Evolutionary conservation across 2,797 vertebrate genomes (phyloP).

Genomic region (Poeciliopsis gracilis): DNA sequence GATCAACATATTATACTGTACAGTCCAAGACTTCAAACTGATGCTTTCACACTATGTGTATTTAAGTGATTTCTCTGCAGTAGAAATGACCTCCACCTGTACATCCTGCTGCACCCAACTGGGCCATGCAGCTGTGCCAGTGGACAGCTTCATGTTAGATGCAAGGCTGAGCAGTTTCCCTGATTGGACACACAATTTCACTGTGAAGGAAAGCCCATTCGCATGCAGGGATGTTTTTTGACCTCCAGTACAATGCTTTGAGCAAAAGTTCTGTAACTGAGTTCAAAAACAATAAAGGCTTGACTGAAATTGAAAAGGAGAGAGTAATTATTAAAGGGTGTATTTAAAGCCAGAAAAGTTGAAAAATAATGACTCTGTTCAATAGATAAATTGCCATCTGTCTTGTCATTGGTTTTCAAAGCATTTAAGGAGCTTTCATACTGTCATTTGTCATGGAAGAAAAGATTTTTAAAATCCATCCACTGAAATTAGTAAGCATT

Average conservation of each 20-base stretch:
- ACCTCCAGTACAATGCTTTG: background rate
- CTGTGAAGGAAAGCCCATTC: background rate
- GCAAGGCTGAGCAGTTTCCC: background rate
- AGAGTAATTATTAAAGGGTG: background rate
- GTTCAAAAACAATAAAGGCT: background rate
- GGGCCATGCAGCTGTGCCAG: background rate
- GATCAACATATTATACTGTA: background rate
- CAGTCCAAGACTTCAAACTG: background rate
- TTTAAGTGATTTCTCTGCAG: background rate
- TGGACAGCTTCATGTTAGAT: background rate
- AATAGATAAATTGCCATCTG: background rate
- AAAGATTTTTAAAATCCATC: background rate
- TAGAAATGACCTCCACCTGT: background rate
- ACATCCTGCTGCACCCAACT: background rate
- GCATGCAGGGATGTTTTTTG: background rate
- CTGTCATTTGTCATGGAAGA: background rate
- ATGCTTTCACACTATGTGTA: background rate
- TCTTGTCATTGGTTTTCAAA: background rate
- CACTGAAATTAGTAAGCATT: background rate
- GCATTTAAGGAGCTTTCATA: background rate
- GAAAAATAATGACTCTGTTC: background rate
- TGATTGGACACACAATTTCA: background rate
- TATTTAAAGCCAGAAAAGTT: background rate
- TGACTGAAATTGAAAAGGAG: background rate
- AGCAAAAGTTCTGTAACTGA: background rate